A percentile compares a stretch with the other conserved stretches of the same genome.
These are phyloP conservation scores for Hirudo medicinalis DNA, from an alignment of 1,140 invertebrate species.

Conservation along the genomic window DNA sequence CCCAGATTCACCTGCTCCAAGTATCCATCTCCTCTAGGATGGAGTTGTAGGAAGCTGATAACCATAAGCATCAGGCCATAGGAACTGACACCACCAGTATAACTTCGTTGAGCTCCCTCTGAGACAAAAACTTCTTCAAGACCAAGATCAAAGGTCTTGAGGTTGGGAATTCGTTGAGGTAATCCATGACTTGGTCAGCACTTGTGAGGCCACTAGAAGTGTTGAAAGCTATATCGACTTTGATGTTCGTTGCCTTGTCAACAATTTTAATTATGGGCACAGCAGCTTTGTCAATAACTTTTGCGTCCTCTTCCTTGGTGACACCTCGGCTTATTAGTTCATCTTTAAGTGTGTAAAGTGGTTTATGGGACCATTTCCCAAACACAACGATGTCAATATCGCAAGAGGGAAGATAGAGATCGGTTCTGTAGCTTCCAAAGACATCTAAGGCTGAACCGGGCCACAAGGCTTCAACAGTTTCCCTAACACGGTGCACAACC, in stretches of 20 bases:
- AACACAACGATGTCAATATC: constrained; percentile 95
- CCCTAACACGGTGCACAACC: constrained; percentile 72
- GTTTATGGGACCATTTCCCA: constrained; percentile 75
- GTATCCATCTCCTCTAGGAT: constrained; percentile 4
- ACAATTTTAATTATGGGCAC: constrained; percentile 94
- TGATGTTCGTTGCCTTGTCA: constrained; percentile 81
- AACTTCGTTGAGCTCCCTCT: constrained; percentile 97
- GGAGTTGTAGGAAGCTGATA: constrained; percentile 68
- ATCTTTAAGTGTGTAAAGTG: constrained; percentile 74
- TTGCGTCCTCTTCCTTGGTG: constrained; percentile 70
- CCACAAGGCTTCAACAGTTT: constrained; percentile 58
- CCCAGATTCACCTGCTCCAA: constrained; percentile 61
- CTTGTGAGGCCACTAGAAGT: constrained; percentile 89
- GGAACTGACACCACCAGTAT: constrained; percentile 94
- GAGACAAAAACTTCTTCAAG: constrained; percentile 89
- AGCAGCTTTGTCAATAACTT: constrained; percentile 89
- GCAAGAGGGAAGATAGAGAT: constrained; percentile 82
- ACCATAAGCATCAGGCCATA: constrained; percentile 97
- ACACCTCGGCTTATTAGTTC: constrained; percentile 74
- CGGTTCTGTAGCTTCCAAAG: constrained; percentile 84
- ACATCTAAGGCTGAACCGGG: constrained; percentile 72
- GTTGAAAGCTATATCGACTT: constrained; percentile 95
- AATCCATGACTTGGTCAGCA: constrained; percentile 67
- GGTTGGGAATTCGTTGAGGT: constrained; percentile 56
- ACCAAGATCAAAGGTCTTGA: constrained; percentile 86